Conservation (phyloP, 2,113 vertebrate species). For the Agelaius tricolor region DNA sequence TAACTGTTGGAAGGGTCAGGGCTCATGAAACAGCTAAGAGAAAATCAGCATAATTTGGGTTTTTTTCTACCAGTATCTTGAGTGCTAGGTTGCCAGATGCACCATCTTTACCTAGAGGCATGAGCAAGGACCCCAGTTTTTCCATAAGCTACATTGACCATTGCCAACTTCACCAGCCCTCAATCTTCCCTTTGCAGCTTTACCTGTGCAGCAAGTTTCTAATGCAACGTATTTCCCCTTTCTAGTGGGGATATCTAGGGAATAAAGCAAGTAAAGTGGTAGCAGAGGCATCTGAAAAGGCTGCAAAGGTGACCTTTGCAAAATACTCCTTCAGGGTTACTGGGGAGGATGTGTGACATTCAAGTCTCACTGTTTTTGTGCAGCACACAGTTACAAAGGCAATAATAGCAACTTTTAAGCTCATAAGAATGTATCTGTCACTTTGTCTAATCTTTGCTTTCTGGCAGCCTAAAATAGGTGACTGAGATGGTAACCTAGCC, state of each 20-base stretch:
- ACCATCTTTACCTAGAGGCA: neutral
- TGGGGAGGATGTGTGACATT: conserved; percentile 7
- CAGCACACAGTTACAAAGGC: neutral
- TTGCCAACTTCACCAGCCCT: neutral
- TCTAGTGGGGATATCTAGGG: neutral
- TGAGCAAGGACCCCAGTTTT: neutral
- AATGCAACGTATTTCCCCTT: neutral
- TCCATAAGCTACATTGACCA: fast-evolving
- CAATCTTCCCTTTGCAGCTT: neutral
- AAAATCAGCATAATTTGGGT: neutral
- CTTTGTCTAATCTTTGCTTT: neutral
- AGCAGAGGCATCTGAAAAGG: neutral
- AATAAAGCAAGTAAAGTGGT: neutral
- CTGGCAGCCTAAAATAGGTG: neutral
- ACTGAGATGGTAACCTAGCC: neutral
- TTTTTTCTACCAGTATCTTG: neutral
- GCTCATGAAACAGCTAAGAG: fast-evolving
- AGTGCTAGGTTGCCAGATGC: neutral
- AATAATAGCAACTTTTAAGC: conserved; percentile 22
- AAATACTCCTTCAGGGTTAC: conserved; percentile 33
- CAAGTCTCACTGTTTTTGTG: neutral
- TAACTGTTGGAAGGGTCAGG: neutral
- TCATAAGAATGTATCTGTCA: neutral
- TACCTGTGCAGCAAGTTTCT: neutral
- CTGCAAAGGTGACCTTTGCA: neutral